Base-by-base conservation (phyloP, 2,888 invertebrate genomes). In the Podotricha telesiphe region DNA sequence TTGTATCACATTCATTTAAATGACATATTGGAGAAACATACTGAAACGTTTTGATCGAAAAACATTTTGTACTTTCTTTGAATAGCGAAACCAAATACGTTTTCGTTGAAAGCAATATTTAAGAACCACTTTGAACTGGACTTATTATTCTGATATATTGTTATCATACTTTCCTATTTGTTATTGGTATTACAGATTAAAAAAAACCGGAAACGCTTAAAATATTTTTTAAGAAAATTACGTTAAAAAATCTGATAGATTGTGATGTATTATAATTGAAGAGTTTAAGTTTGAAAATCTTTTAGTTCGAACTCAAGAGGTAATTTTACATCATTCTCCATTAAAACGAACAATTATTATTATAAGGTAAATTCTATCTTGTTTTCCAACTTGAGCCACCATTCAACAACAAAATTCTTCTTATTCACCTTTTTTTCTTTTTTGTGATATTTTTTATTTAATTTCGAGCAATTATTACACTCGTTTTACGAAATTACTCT, bases 381-480 rank as follows among this genome's bases (percentile, higher is more conserved):
- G 80, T 82, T 84, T 80, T 76, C 79, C 79, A 81, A 80, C 83
- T 82, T 81, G 86, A 86, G 86, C 83, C 82, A 80, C 82, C 76
- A 81, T 85, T 84, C 82, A 80, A 81, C 84, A 81, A 77, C 82
- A 82, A 83, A 85, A 85, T 88, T 87, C 86, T 88, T 87, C 86
- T 81, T 85, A 84, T 86, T 82, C 84, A 79, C 83, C 81, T 84
- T 85, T 85, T 86, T 88, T 4, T 87, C 88, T 87, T 87, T 88
- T 87, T 90, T 88, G 87, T 88, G 88, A 90, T 89, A 87, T 88
- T 87, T 91, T 84, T 89, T 89, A 91, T 92, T 91, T 91, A 91
- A 92, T 92, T 91, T 88, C 79, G 76, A 83, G 87, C 91, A 92
- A 91, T 92, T 89, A 92, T 92, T 91, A 90, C 89, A 88, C 86